Conservation (phyloP, 2,797 vertebrate genomes). For the Enteromius fasciolatus region DNA sequence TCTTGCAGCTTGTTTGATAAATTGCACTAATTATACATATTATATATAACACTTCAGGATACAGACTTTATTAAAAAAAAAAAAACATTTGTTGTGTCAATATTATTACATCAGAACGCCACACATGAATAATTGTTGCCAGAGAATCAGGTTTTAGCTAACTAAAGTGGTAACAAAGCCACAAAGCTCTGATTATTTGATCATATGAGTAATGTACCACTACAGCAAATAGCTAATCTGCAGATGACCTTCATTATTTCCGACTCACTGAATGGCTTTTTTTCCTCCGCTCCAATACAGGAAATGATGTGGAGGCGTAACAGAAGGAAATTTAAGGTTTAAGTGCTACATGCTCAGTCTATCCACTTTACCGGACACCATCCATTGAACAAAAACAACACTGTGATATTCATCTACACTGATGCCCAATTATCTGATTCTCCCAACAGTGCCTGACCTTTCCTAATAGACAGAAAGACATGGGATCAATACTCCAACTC, state of each 20-base stretch:
- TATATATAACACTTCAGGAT: constrained; percentile 37
- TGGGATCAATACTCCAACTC: constrained; percentile 48
- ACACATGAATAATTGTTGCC: background rate
- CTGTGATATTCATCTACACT: constrained; percentile 45
- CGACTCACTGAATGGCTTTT: background rate
- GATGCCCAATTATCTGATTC: constrained; percentile 56
- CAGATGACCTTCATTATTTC: constrained; percentile 38
- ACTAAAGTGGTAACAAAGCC: no score
- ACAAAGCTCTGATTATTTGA: background rate
- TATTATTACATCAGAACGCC: background rate
- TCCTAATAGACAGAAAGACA: constrained; percentile 51
- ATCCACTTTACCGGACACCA: constrained; percentile 9
- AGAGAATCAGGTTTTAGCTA: background rate
- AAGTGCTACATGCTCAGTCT: constrained; percentile 17
- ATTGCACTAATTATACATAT: constrained; percentile 49
- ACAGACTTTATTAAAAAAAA: constrained; percentile 18
- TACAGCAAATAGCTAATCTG: constrained; percentile 17
- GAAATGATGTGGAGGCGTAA: constrained; percentile 14
- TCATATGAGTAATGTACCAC: constrained; percentile 21
- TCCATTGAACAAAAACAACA: constrained; percentile 41
- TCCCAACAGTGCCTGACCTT: constrained; percentile 56
- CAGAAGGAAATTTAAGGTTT: constrained; percentile 5
- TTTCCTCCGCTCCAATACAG: background rate
- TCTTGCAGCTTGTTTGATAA: constrained; percentile 30
- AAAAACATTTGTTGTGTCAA: background rate